Evolutionary conservation across 2,113 vertebrate genomes (phyloP).

Genomic region (Apus apus): DNA sequence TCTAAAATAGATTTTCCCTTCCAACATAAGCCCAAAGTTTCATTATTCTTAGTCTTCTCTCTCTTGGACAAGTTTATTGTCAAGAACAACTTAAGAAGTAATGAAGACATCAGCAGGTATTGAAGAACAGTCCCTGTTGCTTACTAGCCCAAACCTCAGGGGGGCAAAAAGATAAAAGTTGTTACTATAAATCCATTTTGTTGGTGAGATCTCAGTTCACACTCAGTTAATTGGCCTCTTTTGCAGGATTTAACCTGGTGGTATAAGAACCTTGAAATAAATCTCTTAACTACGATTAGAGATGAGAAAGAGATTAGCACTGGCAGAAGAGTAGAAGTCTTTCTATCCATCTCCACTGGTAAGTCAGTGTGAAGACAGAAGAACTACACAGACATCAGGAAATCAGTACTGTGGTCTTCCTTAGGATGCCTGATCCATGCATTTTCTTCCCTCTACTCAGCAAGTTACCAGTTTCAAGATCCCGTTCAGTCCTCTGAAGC

Average conservation of each 20-base stretch:
- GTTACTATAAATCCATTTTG: neutral
- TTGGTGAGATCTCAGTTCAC: neutral
- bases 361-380: neutral
- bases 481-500: conserved; percentile 8
- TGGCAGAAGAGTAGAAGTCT: neutral
- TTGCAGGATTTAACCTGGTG: conserved; percentile 47
- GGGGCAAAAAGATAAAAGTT: neutral
- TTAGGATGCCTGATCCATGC: neutral
- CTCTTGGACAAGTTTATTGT: neutral
- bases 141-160: neutral
- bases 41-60: neutral
- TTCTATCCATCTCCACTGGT: neutral
- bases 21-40: neutral
- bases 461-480: neutral
- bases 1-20: neutral
- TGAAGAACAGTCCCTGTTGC: neutral
- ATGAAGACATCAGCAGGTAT: neutral
- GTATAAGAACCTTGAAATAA: conserved; percentile 70
- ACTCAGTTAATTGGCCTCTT: conserved; percentile 53
- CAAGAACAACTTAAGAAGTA: neutral
- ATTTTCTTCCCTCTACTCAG: neutral
- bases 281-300: conserved; percentile 71
- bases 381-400: neutral
- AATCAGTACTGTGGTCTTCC: neutral
- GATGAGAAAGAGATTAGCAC: conserved; percentile 59